phyloP scores from a whole-genome alignment of 2,113 vertebrate species.

The Carettochelys insculpta region DNA sequence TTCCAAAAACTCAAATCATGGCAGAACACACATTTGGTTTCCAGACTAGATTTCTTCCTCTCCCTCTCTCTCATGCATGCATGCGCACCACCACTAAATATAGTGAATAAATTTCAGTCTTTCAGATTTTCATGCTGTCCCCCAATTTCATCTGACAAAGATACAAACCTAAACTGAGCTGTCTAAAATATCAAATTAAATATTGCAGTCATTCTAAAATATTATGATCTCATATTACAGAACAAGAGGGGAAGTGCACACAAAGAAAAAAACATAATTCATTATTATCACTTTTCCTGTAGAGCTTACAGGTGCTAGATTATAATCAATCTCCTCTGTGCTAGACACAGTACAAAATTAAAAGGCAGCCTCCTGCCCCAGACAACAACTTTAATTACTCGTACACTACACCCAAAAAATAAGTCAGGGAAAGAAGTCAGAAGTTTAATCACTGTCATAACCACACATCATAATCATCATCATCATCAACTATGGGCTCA shows the following conservation, averaged over 20 bases:
- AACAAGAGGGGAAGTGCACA: background rate
- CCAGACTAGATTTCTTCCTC: too few relatives aligned
- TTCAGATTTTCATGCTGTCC: constrained; percentile 38
- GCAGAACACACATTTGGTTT: background rate
- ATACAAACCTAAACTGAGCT: constrained; percentile 46
- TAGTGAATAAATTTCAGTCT: constrained; percentile 58
- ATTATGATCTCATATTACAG: background rate
- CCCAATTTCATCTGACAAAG: constrained; percentile 45
- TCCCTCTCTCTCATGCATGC: background rate
- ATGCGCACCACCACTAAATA: constrained; percentile 42
- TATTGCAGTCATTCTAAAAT: background rate
- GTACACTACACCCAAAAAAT: background rate
- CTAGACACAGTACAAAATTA: constrained; percentile 23
- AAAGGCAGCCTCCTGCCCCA: constrained; percentile 30
- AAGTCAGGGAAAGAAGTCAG: constrained; percentile 3
- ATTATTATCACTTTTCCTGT: constrained; percentile 24
- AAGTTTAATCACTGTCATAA: constrained; percentile 30
- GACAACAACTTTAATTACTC: background rate
- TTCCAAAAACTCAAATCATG: background rate
- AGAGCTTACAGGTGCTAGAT: background rate
- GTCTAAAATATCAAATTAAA: constrained; percentile 7
- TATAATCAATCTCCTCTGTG: background rate
- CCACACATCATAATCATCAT: too few relatives aligned
- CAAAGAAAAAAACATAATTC: background rate
- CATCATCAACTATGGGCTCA: too few relatives aligned